Conservation (phyloP, 2,113 vertebrate genomes). For the Halcyon malimbica region DNA sequence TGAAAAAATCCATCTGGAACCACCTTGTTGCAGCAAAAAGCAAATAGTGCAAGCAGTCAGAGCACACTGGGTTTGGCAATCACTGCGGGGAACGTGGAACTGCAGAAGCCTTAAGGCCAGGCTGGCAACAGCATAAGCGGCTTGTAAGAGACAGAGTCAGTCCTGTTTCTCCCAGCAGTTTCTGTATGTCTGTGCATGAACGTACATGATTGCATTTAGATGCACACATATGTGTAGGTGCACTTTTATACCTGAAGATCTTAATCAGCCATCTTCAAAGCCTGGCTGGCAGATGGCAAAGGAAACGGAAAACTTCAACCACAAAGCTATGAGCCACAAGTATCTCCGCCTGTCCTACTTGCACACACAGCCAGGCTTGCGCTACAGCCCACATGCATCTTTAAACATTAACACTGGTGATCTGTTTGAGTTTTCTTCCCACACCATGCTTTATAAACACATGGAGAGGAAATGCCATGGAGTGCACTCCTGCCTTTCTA, state of each 20-base stretch:
- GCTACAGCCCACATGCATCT: rapidly evolving
- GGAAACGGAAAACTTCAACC: not conserved
- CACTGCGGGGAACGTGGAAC: not conserved
- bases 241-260: not conserved
- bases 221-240: rapidly evolving
- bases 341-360: not conserved
- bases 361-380: not conserved
- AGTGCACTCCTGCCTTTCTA: not conserved
- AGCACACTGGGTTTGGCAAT: not conserved
- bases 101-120: not conserved
- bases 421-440: not conserved
- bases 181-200: not conserved
- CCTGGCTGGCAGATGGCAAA: not conserved
- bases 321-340: not conserved
- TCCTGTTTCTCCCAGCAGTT: not conserved
- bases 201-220: not conserved
- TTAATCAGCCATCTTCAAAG: not conserved
- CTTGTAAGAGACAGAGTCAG: not conserved
- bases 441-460: not conserved
- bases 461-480: not conserved
- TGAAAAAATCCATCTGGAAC: not conserved
- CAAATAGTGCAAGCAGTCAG: not conserved
- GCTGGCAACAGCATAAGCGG: not conserved
- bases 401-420: not conserved
- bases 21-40: not conserved